Evolutionary conservation across 53 echinoderm and acorn worm species (phyloP).

Genomic region (Hippasteria phrygiana): DNA sequence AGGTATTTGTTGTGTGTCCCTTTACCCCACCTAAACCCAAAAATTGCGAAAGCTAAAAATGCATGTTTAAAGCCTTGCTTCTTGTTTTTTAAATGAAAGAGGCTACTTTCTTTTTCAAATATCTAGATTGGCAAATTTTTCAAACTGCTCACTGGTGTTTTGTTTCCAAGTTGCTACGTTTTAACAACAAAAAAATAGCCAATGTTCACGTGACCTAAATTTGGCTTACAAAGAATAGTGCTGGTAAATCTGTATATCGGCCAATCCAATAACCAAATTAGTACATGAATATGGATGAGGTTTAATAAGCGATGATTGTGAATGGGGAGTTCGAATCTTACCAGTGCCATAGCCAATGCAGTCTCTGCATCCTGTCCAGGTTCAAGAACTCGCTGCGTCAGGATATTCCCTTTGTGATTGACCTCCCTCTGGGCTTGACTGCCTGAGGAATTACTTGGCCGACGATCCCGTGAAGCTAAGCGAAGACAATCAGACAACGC

Average conservation of each 20-base stretch:
- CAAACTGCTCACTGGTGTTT: too few species aligned
- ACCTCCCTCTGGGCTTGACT: constrained; percentile 78
- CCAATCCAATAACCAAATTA: neutral
- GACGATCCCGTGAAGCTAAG: constrained; percentile 79
- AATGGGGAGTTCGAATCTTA: constrained; percentile 41
- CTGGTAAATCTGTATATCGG: too few species aligned
- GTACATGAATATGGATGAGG: neutral
- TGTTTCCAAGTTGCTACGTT: too few species aligned
- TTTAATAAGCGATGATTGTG: neutral
- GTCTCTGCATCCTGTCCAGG: constrained; percentile 91
- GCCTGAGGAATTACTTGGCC: constrained; percentile 80
- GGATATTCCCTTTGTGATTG: constrained; percentile 77
- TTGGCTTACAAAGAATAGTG: neutral
- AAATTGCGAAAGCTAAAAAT: too few species aligned
- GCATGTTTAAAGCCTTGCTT: too few species aligned
- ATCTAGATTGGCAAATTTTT: too few species aligned
- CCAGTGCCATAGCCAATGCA: constrained; percentile 86
- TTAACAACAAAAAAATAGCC: neutral
- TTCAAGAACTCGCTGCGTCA: constrained; percentile 79
- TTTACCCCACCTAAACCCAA: too few species aligned
- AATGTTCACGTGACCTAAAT: neutral
- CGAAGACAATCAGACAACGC: neutral
- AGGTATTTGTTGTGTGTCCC: too few species aligned
- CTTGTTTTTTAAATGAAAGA: too few species aligned
- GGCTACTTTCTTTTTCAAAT: too few species aligned